Conservation (phyloP, 64 coral and sea anemone species). For the Montipora efflorescens region DNA sequence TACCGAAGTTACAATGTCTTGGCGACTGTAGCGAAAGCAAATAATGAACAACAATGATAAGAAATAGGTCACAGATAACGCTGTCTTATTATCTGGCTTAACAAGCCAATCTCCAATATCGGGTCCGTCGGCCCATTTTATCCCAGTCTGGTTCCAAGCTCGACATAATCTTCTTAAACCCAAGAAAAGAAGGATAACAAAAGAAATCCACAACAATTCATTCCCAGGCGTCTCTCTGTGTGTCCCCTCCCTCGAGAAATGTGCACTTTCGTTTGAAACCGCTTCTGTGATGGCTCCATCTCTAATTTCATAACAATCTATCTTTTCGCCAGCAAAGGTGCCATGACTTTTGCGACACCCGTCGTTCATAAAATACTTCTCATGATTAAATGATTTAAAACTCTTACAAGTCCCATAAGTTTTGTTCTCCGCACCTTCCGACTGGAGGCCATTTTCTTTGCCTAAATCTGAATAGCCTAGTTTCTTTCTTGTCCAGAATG, state of each 20-base stretch:
- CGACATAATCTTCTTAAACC: conserved; percentile 63
- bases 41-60: conserved; percentile 39
- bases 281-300: not conserved
- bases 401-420: not conserved
- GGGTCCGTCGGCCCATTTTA: conserved; percentile 94
- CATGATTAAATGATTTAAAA: not conserved
- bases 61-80: conserved; percentile 64
- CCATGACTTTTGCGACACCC: not conserved
- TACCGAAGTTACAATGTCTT: conserved; percentile 12
- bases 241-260: not conserved
- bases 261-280: not conserved
- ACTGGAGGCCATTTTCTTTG: not conserved
- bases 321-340: not conserved
- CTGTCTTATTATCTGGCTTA: conserved; percentile 76
- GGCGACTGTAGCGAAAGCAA: conserved; percentile 10
- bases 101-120: conserved; percentile 96
- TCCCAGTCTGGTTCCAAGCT: conserved; percentile 95
- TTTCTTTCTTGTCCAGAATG: not conserved
- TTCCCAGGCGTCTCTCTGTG: not conserved
- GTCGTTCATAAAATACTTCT: not conserved
- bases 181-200: conserved; percentile 26
- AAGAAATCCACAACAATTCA: not conserved
- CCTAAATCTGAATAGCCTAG: not conserved
- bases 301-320: not conserved
- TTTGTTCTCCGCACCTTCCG: not conserved